Conservation (phyloP, 2,888 invertebrate genomes). For the Acanthosepion pharaonis region DNA sequence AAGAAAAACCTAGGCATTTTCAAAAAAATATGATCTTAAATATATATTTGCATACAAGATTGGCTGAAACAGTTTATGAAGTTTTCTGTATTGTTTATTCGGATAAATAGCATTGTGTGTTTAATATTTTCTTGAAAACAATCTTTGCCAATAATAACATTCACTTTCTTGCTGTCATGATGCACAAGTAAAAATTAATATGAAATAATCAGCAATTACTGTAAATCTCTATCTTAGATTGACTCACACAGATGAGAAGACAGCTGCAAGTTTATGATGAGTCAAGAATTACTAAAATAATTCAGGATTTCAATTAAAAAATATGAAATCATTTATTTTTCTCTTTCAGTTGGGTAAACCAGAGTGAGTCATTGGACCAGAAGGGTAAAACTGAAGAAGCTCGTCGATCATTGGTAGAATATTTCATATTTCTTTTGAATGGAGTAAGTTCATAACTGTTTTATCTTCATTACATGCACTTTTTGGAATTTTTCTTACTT, state of each 20-base stretch:
- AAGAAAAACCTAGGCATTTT: too few relatives aligned
- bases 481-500: neutral
- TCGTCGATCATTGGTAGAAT: constrained; percentile 35
- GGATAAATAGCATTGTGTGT: too few relatives aligned
- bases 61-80: too few relatives aligned
- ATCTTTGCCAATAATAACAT: too few relatives aligned
- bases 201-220: neutral
- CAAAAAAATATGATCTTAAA: too few relatives aligned
- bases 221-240: neutral
- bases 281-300: constrained; percentile 33
- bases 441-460: neutral
- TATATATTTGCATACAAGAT: too few relatives aligned
- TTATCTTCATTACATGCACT: neutral
- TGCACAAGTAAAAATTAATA: neutral
- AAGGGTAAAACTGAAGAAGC: constrained; percentile 40
- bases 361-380: constrained; percentile 41
- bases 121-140: too few relatives aligned
- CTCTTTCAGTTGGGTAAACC: constrained; percentile 39
- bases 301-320: constrained; percentile 4
- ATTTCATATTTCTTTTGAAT: constrained; percentile 42
- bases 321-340: neutral
- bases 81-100: too few relatives aligned
- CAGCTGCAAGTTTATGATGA: constrained; percentile 1
- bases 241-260: neutral
- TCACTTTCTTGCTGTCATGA: too few relatives aligned